These are phyloP conservation scores for Fragum sueziense DNA, from an alignment of 2,888 invertebrate species.

Conservation along the genomic window DNA sequence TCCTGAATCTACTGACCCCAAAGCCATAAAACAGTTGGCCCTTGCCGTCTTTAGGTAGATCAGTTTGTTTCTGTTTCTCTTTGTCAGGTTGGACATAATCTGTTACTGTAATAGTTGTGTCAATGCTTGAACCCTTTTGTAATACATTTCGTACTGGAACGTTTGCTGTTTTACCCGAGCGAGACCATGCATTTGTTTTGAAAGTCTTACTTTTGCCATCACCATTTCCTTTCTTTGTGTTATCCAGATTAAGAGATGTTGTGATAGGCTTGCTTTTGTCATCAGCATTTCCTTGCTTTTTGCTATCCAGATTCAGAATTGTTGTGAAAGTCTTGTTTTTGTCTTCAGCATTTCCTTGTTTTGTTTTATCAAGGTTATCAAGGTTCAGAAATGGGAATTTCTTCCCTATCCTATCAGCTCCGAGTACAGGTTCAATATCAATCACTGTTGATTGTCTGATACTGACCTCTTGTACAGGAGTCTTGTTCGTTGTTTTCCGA, in stretches of 20 bases:
- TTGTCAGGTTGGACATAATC: background rate
- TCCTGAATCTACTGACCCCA: conserved; percentile 27
- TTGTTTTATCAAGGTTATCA: background rate
- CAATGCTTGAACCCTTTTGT: background rate
- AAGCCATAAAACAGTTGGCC: conserved; percentile 31
- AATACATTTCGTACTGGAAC: background rate
- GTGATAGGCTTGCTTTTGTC: background rate
- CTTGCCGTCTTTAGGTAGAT: background rate
- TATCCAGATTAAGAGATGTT: conserved; percentile 26
- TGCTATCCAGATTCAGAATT: background rate
- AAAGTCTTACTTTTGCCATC: background rate
- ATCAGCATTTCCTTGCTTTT: background rate
- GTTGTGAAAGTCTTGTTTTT: background rate
- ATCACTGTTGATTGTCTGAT: background rate
- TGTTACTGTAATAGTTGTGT: conserved; percentile 22
- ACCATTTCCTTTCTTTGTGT: background rate
- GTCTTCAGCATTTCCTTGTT: background rate
- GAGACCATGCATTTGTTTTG: background rate
- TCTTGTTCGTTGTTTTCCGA: background rate
- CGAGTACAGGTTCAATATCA: conserved; percentile 45
- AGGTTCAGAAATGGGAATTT: conserved; percentile 43
- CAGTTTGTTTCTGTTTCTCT: background rate
- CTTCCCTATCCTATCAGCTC: conserved; percentile 40
- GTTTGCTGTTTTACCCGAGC: background rate
- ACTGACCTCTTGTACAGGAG: conserved; percentile 11